These are phyloP conservation scores for Acipenser ruthenus DNA, from an alignment of 2,797 vertebrate genomes.

Conservation along the genomic window DNA sequence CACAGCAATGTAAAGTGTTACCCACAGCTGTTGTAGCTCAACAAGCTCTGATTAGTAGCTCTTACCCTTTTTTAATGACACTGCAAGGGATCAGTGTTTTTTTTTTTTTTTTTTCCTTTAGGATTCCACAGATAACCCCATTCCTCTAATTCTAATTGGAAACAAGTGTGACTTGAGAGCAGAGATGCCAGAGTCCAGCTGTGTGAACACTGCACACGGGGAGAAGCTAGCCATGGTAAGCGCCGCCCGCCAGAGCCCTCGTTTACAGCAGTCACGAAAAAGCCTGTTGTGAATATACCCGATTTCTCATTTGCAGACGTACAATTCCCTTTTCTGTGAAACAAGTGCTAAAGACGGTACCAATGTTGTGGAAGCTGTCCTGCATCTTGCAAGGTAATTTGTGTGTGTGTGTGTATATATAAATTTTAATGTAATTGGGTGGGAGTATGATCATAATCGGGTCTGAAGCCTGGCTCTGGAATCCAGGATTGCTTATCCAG, in stretches of 20 bases:
- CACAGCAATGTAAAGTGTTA: no score
- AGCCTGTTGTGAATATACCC: not conserved
- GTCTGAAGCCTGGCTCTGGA: no score
- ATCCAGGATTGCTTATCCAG: no score
- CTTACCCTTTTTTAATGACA: not conserved
- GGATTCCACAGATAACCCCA: conserved; percentile 42
- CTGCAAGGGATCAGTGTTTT: not conserved
- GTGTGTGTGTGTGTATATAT: not conserved
- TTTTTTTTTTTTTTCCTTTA: conserved; percentile 24
- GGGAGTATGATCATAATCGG: no score
- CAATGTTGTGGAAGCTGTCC: conserved; percentile 52
- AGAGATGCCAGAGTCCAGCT: conserved; percentile 25
- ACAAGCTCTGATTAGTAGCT: no score
- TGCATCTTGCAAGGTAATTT: conserved; percentile 57
- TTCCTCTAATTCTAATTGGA: conserved; percentile 58
- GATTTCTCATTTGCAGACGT: conserved; percentile 38
- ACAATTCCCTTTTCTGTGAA: conserved; percentile 60
- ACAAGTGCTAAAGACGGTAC: conserved; percentile 65
- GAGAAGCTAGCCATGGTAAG: conserved; percentile 60
- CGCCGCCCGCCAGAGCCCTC: not conserved
- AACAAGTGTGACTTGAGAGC: conserved; percentile 60
- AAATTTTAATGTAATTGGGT: not conserved
- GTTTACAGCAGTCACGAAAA: no score
- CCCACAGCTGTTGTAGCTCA: no score
- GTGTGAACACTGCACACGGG: conserved; percentile 41